A percentile compares a stretch with the other conserved stretches of the same genome.
phyloP scores from a whole-genome alignment of 2,113 vertebrate genomes.

The Crypturellus undulatus region DNA sequence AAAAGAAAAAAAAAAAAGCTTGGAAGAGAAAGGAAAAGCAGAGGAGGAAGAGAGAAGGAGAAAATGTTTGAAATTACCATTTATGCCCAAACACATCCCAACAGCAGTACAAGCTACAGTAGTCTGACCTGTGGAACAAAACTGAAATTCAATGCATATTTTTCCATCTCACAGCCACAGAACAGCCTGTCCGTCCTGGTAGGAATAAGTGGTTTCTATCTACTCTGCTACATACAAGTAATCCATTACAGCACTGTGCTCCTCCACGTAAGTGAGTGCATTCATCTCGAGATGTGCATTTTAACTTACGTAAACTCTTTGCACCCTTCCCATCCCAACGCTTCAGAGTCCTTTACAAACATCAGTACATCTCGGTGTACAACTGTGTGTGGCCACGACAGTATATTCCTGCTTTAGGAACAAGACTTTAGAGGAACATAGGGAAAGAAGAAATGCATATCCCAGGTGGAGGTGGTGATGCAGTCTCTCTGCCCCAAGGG shows the following conservation, averaged over 20 bases:
- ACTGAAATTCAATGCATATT: not conserved
- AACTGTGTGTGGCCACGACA: not conserved
- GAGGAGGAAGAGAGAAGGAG: not conserved
- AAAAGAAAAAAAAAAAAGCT: constrained; percentile 3
- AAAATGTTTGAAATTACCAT: not conserved
- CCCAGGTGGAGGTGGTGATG: accelerated
- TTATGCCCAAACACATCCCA: not conserved
- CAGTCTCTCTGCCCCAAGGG: not conserved
- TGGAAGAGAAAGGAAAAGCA: not conserved
- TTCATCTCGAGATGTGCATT: not conserved
- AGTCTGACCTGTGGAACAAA: not conserved
- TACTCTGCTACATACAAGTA: not conserved
- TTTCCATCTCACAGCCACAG: not conserved
- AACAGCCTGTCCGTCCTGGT: not conserved
- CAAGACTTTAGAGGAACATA: not conserved
- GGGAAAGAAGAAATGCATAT: not conserved
- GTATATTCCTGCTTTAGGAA: not conserved
- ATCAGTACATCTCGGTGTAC: not conserved
- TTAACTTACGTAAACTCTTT: not conserved
- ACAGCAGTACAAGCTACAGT: not conserved
- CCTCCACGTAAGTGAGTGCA: not conserved
- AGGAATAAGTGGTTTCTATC: not conserved
- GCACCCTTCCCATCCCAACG: not conserved
- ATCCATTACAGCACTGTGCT: not conserved
- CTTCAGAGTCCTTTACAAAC: not conserved